Percentiles rank a stretch among this genome's conserved stretches.
These are phyloP conservation scores for Chelmon rostratus DNA, from an alignment of 2,797 vertebrate species.

Conservation along the genomic window DNA sequence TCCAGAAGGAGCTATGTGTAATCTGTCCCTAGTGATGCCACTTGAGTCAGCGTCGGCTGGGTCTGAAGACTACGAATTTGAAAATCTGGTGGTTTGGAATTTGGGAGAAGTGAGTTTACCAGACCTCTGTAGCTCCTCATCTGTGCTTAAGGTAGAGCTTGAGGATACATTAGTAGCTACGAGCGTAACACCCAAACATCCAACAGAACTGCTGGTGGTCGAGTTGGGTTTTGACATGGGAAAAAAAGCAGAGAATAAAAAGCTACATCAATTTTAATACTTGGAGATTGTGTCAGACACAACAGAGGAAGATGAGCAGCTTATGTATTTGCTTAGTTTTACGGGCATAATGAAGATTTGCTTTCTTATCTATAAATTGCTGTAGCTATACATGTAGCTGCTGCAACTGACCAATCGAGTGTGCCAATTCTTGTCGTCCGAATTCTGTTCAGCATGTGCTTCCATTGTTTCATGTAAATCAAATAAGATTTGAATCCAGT, in stretches of 20 bases:
- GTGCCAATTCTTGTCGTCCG: not conserved
- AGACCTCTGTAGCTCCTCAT: no score
- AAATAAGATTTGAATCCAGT: not conserved
- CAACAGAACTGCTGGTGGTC: no score
- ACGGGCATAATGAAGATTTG: no score
- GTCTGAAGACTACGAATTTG: not conserved
- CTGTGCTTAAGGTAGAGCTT: no score
- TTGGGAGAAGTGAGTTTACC: no score
- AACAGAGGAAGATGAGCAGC: no score
- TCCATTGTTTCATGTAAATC: not conserved
- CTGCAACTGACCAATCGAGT: not conserved
- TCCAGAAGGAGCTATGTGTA: not conserved
- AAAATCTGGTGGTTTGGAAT: not conserved
- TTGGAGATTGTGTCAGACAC: no score
- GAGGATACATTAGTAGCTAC: no score
- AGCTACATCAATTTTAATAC: not conserved
- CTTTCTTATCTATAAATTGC: not conserved
- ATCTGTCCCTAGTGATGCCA: not conserved
- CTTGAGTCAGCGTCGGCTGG: not conserved
- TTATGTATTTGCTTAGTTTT: no score
- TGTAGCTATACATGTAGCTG: not conserved
- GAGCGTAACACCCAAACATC: no score
- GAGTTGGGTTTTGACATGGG: not conserved
- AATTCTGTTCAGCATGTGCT: not conserved
- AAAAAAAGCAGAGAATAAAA: not conserved